Evolutionary conservation across 2,113 vertebrate genomes (phyloP), one percentile per base, ranked within the genome.

Genomic region (Pycnonotus jocosus): DNA sequence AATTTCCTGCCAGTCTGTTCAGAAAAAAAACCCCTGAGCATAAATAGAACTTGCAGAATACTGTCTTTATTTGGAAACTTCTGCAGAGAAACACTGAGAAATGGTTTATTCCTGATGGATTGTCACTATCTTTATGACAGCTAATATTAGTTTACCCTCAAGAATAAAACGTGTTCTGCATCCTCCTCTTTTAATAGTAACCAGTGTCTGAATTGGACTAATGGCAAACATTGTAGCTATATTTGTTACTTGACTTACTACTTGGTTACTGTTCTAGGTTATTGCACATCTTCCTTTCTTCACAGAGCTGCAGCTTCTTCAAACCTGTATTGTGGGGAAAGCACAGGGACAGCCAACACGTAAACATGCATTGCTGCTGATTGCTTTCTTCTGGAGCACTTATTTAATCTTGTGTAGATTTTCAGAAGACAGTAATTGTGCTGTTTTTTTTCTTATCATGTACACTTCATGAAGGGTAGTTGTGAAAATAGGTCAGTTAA

Each of bases 31-130:
- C 0, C 10, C 9, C 1, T 14, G 7, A 66, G 12, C 12, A 20
- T 77, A 66, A 86, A 44, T 50, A 22, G 31, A 72, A 11, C 66
- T 92, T 90, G 19, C 13, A 76, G 65, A 71, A 82, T 79, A 13
- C 15, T 72, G 31, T 60, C 51, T 76, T 87, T 38, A 65, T 89
- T 87, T 88, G 60, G 79, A 53, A 94, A 57, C n/a, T 93, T 90
- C 11, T 73, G 9, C 12, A 42, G 31, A 33, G 37, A 54, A 74
- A 33, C 28, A 35, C 15, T 12, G 61, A 71, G 60, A 38, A 66
- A 35, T 64, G 19, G 12, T 72, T 93, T 95, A 48, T 60, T 37
- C 15, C 81, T 89, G 64, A 61, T 6, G 61, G 50, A 10, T 54
- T 62, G 60, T 64, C 25, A 2, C 27, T 70, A 1, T 54, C 25